Evolutionary conservation across 1,140 invertebrate species (phyloP), one percentile per base, ranked within the genome.

Genomic region (Venturia canescens): DNA sequence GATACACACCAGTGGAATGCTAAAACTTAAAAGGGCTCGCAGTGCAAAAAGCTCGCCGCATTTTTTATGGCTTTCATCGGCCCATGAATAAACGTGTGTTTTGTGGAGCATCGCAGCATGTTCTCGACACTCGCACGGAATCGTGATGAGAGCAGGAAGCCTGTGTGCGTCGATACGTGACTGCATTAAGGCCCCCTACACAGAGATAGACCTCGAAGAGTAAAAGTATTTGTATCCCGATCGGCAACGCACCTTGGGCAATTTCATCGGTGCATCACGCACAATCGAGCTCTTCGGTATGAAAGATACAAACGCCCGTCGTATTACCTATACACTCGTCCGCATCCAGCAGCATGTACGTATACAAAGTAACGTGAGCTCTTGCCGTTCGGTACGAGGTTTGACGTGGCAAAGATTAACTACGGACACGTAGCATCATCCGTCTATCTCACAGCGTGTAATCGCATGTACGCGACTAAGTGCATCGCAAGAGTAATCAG

Each of bases 351-450:
- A n/a, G n/a, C 80, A 38, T 72, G 72, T 74, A 72, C 21, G 74
- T 78, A 74, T 44, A 63, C 57, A 78, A 26, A 66, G 21, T 57
- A 50, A 29, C 53, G 53, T 57, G 31, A 31, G 21, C 66, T 80
- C 44, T 71, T 82, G 82, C 84, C 84, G 87, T 86, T 87, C 89
- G 88, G 34, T 84, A 86, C 84, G 85, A 34, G 82, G 80, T 90
- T 90, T 90, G 90, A 91, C 90, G 83, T 82, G 76, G 67, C 82
- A 70, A 89, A 91, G 89, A 92, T 92, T 87, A 90, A 92, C 85
- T 88, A 86, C 87, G 82, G 72, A 79, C 87, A 87, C 84, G 87
- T 87, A 88, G 83, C 84, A 84, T 89, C 89, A 89, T 90, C 85
- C 86, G 88, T 91, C 88, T 88, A 90, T 89, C 88, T 88, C 85